Evolutionary conservation across 53 echinoderm and acorn worm genomes (phyloP).

Genomic region (Patiria pectinifera): DNA sequence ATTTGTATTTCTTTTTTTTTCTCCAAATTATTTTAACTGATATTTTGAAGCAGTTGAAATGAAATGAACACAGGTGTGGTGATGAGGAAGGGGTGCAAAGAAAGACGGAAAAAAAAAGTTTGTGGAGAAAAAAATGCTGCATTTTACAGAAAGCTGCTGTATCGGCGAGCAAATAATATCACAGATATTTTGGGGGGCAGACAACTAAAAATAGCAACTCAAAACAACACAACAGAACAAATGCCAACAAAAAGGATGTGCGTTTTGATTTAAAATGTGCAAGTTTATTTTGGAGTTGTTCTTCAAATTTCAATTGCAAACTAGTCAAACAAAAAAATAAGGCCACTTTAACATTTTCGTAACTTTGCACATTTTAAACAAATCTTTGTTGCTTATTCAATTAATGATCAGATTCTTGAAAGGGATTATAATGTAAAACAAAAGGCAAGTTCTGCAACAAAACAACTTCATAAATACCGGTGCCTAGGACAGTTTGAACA

Average conservation of each 20-base stretch:
- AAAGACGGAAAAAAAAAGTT: too few species aligned
- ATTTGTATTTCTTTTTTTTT: too few species aligned
- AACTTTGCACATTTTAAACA: slow-evolving; percentile 7
- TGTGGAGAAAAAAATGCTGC: background rate
- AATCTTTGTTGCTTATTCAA: background rate
- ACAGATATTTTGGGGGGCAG: background rate
- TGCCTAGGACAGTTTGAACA: too few species aligned
- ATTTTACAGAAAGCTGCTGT: background rate
- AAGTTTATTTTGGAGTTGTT: slow-evolving; percentile 54
- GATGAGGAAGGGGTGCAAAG: too few species aligned
- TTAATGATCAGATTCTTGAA: background rate
- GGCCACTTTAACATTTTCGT: background rate
- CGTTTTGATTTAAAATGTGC: slow-evolving; percentile 14
- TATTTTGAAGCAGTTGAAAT: too few species aligned
- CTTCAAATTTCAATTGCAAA: slow-evolving; percentile 22
- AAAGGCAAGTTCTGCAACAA: background rate
- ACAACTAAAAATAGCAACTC: slow-evolving; percentile 15
- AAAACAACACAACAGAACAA: slow-evolving; percentile 44
- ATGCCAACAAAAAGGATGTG: background rate
- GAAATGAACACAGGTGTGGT: too few species aligned
- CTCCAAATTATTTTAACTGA: too few species aligned
- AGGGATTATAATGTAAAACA: background rate
- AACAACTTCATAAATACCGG: background rate
- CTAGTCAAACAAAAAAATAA: background rate
- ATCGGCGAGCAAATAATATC: too few species aligned